Base-by-base conservation (phyloP, 2,888 invertebrate species). In the Drosophila seclusa region DNA sequence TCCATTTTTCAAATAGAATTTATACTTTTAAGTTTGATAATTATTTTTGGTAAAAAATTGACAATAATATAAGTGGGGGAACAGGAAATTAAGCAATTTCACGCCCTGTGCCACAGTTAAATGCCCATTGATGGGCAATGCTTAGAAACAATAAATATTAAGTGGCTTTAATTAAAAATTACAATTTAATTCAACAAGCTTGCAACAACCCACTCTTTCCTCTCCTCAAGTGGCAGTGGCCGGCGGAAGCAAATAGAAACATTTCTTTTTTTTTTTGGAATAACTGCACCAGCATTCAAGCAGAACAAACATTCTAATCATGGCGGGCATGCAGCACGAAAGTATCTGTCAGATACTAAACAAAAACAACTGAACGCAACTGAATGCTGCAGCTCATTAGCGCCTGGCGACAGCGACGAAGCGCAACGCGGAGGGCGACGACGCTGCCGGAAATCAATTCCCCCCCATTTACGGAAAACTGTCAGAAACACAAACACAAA, bases 331-430 rank as follows among this genome's bases (percentile, higher is more conserved):
- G 68, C 69, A 66, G 61, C 73, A 65, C 61, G 52, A 68, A 88
- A 73, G 76, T 87, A 89, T 82, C 87, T 84, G 80, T 60, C 83
- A 86, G 84, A 78, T 82, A 84, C 78, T 67, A 50, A 48, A 63
- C 36, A 62, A 64, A 49, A 58, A 62, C 65, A 48, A 75, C 57
- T 24, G 24, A 45, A 54, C 27, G 38, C 59, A 68, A 40, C 65
- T 49, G 67, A 79, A 78, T 78, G 86, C 89, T 87, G 88, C 86
- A 87, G 86, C 89, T 86, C 89, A 86, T 86, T 89, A 87, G 77
- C 87, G 86, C 89, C 85, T 82, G 79, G 77, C 63, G 66, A 72
- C 72, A 77, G 83, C 89, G 83, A 31, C 82, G 89, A 70, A 82
- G 88, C 88, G 88, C 81, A 76, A 78, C 85, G 87, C 62, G 67